Evolutionary conservation across 1,140 invertebrate genomes (phyloP), one percentile per base, ranked within the genome.

Genomic region (Drosophila busckii): DNA sequence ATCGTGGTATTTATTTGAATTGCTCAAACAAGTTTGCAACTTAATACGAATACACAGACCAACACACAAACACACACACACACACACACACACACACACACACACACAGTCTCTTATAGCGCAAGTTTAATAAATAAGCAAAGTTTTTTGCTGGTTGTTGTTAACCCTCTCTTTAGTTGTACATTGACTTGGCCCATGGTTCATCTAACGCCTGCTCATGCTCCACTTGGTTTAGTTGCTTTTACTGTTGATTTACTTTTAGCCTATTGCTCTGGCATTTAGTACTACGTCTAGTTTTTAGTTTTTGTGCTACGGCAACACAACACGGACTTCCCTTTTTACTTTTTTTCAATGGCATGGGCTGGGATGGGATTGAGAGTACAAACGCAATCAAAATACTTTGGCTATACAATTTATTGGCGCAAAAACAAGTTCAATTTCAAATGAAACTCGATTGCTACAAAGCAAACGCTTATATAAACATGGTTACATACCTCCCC

Each of bases 371-470:
- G n/a, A n/a, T n/a, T 25, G 31, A 52, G 17, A 26, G 12, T 32
- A 23, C 59, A 42, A 70, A 68, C 68, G 73, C 69, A 78, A 78
- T 78, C 73, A 78, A 78, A 78, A 80, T 80, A 73, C 73, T 78
- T 78, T 78, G 73, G 75, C 73, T 73, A 68, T 80, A 80, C 70
- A 82, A 82, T 80, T 82, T 80, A 82, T 82, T 80, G 69, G 69
- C 55, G 75, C 69, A 82, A 82, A 80, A 80, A 80, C 75, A 80
- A 80, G 76, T 80, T 80, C 75, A 80, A 80, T 80, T 80, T 75
- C 76, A 80, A 80, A 82, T 80, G 76, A 80, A 82, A 82, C 54
- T 82, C 70, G 68, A 52, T 64, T 63, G 49, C 64, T 56, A 56
- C 46, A 69, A 66, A 48, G 46, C 31, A 41, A 48, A 28, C 25